A percentile compares a stretch with the other conserved stretches of the same genome.
Conservation (phyloP, 2,888 invertebrate genomes). For the Arenicola marina region DNA sequence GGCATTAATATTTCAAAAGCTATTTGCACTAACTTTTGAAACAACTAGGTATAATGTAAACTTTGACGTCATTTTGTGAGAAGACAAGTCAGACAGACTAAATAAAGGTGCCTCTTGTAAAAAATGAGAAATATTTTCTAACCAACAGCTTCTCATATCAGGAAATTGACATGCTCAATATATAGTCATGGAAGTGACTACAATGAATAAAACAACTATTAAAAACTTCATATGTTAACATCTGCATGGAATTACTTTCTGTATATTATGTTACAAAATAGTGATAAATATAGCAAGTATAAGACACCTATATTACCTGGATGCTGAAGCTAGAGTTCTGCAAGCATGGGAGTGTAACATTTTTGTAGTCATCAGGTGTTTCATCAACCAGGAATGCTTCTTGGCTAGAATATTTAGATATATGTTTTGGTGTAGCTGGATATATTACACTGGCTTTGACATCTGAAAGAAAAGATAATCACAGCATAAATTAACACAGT, state of each 20-base stretch:
- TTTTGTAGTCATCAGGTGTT: conserved; percentile 79
- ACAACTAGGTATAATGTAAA: too few relatives aligned
- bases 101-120: too few relatives aligned
- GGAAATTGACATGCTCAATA: not conserved
- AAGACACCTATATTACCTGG: conserved; percentile 67
- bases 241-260: too few relatives aligned
- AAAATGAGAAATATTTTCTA: too few relatives aligned
- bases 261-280: too few relatives aligned
- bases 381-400: conserved; percentile 79
- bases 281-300: not conserved
- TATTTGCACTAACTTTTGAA: too few relatives aligned
- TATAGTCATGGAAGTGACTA: not conserved
- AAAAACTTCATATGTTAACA: too few relatives aligned
- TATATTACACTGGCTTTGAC: conserved; percentile 87
- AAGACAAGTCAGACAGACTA: too few relatives aligned
- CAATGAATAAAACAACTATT: not conserved
- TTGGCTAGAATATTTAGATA: conserved; percentile 81
- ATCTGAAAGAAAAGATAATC: conserved; percentile 43
- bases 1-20: too few relatives aligned
- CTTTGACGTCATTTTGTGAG: too few relatives aligned
- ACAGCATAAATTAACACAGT: too few relatives aligned
- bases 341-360: conserved; percentile 78
- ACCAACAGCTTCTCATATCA: too few relatives aligned
- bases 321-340: conserved; percentile 70
- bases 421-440: conserved; percentile 91